Conservation (phyloP, 2,888 invertebrate species). For the Conus canariensis region DNA sequence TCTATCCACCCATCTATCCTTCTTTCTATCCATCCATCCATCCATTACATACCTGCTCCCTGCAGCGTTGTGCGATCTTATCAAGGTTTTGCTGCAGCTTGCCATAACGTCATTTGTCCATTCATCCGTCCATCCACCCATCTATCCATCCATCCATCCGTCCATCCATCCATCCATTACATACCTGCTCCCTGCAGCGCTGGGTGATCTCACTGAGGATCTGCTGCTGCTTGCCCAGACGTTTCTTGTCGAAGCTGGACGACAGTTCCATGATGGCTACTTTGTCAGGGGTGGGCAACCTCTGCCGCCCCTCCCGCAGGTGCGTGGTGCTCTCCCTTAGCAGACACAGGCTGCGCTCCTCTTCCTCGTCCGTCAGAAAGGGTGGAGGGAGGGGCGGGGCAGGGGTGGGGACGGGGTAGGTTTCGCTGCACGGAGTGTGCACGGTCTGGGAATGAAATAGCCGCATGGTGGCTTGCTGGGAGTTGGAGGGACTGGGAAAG, state of each 20-base stretch:
- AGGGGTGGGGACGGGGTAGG: conserved; percentile 1
- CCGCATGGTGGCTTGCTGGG: conserved; percentile 53
- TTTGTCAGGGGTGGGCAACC: conserved; percentile 67
- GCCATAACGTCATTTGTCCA: no score
- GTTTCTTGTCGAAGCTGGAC: conserved; percentile 65
- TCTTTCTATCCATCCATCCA: no score
- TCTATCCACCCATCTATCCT: no score
- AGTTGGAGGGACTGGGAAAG: neutral
- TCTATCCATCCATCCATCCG: no score
- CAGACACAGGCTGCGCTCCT: conserved; percentile 55
- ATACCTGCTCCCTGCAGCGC: conserved; percentile 67
- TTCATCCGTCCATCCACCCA: no score
- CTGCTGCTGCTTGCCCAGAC: conserved; percentile 71
- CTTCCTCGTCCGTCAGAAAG: conserved; percentile 58
- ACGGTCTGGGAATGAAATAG: conserved; percentile 62
- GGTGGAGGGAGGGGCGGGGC: conserved; percentile 44
- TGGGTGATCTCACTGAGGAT: conserved; percentile 70
- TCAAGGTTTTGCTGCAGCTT: no score
- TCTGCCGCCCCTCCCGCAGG: conserved; percentile 57
- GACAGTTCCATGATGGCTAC: conserved; percentile 68
- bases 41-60: no score
- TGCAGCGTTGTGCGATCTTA: no score
- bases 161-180: no score
- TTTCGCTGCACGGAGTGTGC: conserved; percentile 50
- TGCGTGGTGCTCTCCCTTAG: conserved; percentile 59